Evolutionary conservation across 2,888 invertebrate genomes (phyloP).

Genomic region (Macaria liturata): DNA sequence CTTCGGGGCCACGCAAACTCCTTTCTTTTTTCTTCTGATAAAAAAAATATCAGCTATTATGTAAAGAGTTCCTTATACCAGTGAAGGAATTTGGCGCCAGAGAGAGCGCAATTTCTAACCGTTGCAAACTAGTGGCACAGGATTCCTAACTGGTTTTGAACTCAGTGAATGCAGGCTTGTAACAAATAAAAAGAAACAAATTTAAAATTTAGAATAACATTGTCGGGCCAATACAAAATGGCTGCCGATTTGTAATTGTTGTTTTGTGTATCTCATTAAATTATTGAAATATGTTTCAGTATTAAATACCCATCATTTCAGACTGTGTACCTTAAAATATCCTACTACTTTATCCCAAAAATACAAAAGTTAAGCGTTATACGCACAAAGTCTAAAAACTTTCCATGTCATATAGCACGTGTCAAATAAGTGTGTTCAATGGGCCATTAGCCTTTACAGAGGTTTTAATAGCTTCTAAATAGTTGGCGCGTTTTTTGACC

Average conservation of each 20-base stretch:
- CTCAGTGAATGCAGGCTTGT: slow-evolving; percentile 1
- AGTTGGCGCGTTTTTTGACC: slow-evolving; percentile 15
- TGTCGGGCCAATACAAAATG: no score
- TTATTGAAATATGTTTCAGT: no score
- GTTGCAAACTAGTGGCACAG: slow-evolving; percentile 29
- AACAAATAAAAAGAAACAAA: slow-evolving; percentile 3
- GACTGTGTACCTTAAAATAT: neutral
- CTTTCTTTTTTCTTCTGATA: no score
- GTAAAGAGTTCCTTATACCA: no score
- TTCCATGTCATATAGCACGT: slow-evolving; percentile 20
- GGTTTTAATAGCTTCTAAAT: slow-evolving; percentile 2
- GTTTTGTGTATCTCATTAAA: no score
- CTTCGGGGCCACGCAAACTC: no score
- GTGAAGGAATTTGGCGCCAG: slow-evolving; percentile 17
- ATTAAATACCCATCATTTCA: neutral
- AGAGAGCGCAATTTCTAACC: slow-evolving; percentile 50
- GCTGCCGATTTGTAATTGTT: no score
- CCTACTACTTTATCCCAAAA: no score
- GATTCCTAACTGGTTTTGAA: slow-evolving; percentile 43
- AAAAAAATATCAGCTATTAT: no score
- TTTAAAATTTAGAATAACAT: no score
- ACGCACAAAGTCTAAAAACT: slow-evolving; percentile 7
- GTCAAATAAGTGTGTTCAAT: slow-evolving; percentile 21
- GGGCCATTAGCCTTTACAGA: slow-evolving; percentile 16
- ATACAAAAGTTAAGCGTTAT: no score